Conservation (phyloP, 2,113 vertebrate species). For the Ammodytes dubius region DNA sequence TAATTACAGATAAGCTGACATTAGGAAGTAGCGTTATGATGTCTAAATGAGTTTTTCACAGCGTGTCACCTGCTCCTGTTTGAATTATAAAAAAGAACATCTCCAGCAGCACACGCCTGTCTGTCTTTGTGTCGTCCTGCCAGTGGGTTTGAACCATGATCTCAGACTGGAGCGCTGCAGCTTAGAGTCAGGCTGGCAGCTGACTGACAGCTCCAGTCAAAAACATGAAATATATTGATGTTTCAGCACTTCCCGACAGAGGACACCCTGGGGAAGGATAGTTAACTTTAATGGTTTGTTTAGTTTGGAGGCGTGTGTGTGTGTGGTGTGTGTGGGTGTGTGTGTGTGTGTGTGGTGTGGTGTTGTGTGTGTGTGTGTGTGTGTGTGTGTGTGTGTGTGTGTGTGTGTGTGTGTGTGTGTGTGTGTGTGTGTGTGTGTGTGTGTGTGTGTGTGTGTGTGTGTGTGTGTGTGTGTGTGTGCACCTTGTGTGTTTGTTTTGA, state of each 20-base stretch:
- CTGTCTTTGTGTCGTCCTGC: slow-evolving; percentile 39
- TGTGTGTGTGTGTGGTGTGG: not conserved
- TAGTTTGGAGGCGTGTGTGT: slow-evolving; percentile 49
- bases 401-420: not conserved
- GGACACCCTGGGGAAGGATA: slow-evolving; percentile 55
- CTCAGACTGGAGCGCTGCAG: slow-evolving; percentile 48
- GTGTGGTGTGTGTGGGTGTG: slow-evolving; percentile 10
- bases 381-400: not conserved
- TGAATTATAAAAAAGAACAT: slow-evolving; percentile 43
- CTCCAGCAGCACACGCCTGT: slow-evolving; percentile 30
- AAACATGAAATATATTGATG: slow-evolving; percentile 69
- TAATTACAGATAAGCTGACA: slow-evolving; percentile 56
- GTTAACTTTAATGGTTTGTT: slow-evolving; percentile 73
- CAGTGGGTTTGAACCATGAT: slow-evolving; percentile 45
- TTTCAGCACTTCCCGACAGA: slow-evolving; percentile 68
- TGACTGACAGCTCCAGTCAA: slow-evolving; percentile 72
- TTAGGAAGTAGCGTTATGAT: slow-evolving; percentile 44
- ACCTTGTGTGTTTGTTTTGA: slow-evolving; percentile 44
- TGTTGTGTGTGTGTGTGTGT: slow-evolving; percentile 1
- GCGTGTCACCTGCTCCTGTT: slow-evolving; percentile 26
- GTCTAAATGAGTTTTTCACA: slow-evolving; percentile 63
- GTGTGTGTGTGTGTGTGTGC: slow-evolving; percentile 9
- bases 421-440: not conserved
- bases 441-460: not conserved
- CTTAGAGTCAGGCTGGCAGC: slow-evolving; percentile 58